Percentiles rank a stretch among this genome's conserved stretches.
phyloP scores from a whole-genome alignment of 2,113 vertebrate species.

The Passerina amoena region DNA sequence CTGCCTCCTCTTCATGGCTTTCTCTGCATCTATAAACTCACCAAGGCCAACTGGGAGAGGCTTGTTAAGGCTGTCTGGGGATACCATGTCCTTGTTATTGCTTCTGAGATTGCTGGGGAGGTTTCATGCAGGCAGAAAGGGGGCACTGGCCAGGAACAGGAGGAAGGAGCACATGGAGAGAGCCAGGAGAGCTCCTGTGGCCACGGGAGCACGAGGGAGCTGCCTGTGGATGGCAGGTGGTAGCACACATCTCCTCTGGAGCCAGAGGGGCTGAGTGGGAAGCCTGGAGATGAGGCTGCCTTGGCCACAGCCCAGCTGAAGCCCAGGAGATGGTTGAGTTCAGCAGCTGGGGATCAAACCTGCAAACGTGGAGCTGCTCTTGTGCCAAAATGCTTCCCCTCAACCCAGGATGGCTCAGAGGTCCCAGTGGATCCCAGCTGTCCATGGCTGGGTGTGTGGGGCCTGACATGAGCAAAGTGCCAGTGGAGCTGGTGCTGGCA shows the following conservation, averaged over 20 bases:
- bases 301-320: conserved; percentile 32
- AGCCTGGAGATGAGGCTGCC: neutral
- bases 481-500: neutral
- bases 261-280: neutral
- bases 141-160: neutral
- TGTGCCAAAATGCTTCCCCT: neutral
- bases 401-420: neutral
- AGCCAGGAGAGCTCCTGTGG: neutral
- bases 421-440: neutral
- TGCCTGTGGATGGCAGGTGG: neutral
- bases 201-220: fast-evolving
- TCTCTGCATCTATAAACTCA: neutral
- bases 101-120: neutral
- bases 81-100: fast-evolving
- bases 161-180: fast-evolving
- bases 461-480: neutral
- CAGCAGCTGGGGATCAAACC: neutral
- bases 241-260: neutral
- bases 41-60: neutral
- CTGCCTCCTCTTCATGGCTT: neutral
- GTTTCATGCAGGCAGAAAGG: neutral
- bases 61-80: neutral
- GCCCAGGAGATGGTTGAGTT: neutral
- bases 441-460: fast-evolving
- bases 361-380: neutral